These are phyloP conservation scores for Samia ricini DNA, from an alignment of 1,140 invertebrate species.

Conservation along the genomic window DNA sequence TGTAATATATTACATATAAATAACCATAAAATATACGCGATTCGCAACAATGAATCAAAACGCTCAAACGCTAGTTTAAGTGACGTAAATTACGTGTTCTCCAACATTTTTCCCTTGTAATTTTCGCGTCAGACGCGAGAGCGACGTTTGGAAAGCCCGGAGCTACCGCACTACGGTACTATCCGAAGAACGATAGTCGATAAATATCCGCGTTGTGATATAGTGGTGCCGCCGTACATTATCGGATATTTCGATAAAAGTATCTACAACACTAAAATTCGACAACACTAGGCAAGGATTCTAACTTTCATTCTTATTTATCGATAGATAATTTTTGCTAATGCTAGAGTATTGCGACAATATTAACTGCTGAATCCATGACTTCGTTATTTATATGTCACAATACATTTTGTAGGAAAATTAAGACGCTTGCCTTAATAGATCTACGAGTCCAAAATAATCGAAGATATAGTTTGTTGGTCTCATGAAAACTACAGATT, in stretches of 20 bases:
- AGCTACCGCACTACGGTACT: constrained; percentile 45
- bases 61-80: constrained; percentile 16
- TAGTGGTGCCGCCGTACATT: constrained; percentile 24
- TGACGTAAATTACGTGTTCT: constrained; percentile 46
- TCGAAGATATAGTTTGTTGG: too few species aligned
- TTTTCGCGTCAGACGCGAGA: constrained; percentile 42
- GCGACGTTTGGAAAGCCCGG: constrained; percentile 27
- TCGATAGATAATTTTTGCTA: too few species aligned
- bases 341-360: too few species aligned
- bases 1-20: too few species aligned
- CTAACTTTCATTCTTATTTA: too few species aligned
- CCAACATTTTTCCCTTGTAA: constrained; percentile 49
- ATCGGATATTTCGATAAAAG: constrained; percentile 6
- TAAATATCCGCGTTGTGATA: constrained; percentile 39
- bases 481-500: too few species aligned
- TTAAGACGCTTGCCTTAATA: too few species aligned
- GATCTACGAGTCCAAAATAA: too few species aligned
- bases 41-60: not conserved
- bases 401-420: too few species aligned
- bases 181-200: constrained; percentile 36
- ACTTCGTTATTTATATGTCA: too few species aligned
- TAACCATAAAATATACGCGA: not conserved
- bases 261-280: not conserved
- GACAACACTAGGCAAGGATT: too few species aligned
- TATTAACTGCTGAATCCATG: too few species aligned